Percentiles rank a stretch among this genome's conserved stretches.
Evolutionary conservation across 2,888 invertebrate species (phyloP).

Genomic region (Koerneria pararmatus): DNA sequence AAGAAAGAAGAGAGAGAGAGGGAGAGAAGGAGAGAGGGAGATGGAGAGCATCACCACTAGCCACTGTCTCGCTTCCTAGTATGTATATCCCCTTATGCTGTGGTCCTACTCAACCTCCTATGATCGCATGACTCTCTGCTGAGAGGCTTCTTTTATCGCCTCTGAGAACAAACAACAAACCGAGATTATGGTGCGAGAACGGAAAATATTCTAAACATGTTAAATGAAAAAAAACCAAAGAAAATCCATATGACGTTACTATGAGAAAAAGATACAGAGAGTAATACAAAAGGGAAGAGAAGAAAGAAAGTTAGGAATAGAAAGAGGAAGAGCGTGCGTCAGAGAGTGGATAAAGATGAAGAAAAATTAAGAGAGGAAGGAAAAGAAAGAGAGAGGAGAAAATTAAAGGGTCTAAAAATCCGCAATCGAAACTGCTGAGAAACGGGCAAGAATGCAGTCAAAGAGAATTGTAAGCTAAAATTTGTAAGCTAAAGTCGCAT

Average conservation of each 20-base stretch:
- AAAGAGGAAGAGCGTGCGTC: not conserved
- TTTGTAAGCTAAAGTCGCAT: not conserved
- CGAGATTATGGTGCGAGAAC: no score
- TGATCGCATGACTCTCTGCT: no score
- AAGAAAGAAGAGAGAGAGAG: conserved; percentile 14
- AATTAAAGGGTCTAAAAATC: conserved; percentile 1
- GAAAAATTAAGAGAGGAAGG: not conserved
- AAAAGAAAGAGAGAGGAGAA: not conserved
- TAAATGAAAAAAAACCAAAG: no score
- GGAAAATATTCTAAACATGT: no score
- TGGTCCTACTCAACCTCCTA: no score
- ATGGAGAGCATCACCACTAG: conserved; percentile 5
- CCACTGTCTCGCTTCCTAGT: no score
- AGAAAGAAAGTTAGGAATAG: not conserved
- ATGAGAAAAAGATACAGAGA: not conserved
- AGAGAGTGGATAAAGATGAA: not conserved
- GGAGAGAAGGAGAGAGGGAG: conserved; percentile 5
- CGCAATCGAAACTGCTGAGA: not conserved
- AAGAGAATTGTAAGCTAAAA: conserved; percentile 4
- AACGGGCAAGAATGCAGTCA: not conserved
- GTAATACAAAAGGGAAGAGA: not conserved
- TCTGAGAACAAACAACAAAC: no score
- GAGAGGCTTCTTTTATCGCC: no score
- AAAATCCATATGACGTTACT: no score
- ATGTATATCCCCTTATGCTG: no score